phyloP scores from a whole-genome alignment of 2,888 invertebrate genomes.

The Tricholauxania praeusta region DNA sequence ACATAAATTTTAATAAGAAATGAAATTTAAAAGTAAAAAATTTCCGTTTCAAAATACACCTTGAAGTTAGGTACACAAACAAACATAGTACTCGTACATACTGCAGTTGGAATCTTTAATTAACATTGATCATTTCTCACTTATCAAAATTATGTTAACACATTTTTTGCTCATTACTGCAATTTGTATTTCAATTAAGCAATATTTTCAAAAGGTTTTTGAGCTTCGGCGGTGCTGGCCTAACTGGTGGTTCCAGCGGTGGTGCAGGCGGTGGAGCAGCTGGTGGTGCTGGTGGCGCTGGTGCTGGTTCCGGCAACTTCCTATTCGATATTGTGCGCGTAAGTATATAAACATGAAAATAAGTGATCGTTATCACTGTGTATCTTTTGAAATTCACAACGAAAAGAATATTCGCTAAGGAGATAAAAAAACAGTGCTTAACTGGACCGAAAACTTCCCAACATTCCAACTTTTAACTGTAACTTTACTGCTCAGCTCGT shows the following conservation, averaged over 20 bases:
- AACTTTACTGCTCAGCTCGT: no score
- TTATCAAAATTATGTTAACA: slow-evolving; percentile 48
- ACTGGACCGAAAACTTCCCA: no score
- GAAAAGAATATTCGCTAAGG: no score
- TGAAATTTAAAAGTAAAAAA: no score
- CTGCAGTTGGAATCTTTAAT: neutral
- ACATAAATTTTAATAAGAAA: no score
- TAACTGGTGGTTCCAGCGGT: slow-evolving; percentile 56
- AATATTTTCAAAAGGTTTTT: slow-evolving; percentile 66
- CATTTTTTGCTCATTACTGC: slow-evolving; percentile 29
- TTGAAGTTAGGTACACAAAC: neutral
- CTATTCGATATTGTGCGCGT: slow-evolving; percentile 90
- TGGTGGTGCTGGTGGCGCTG: slow-evolving; percentile 69
- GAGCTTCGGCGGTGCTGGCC: slow-evolving; percentile 68
- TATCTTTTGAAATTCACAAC: no score
- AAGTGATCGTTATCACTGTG: no score
- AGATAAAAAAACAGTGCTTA: no score
- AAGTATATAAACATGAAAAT: slow-evolving; percentile 67
- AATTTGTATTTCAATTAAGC: slow-evolving; percentile 46
- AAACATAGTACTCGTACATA: no score
- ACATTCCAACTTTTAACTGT: no score
- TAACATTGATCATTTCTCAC: neutral
- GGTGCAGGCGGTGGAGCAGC: slow-evolving; percentile 64
- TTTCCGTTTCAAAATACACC: no score
- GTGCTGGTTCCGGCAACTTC: slow-evolving; percentile 88